Conservation (phyloP, 2,797 vertebrate species). For the Apogon hyalosoma region DNA sequence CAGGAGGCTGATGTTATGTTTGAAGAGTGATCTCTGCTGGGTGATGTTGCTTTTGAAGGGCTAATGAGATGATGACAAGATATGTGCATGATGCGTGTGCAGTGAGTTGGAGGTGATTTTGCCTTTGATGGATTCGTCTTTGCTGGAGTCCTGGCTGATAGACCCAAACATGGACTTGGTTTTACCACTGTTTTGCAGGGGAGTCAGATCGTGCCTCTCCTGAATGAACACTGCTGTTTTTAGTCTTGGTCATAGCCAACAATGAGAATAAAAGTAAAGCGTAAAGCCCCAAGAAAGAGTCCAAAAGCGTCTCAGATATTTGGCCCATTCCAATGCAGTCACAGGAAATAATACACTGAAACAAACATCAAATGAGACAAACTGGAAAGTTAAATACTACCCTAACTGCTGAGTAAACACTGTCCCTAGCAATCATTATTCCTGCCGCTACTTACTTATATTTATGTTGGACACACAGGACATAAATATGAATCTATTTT, state of each 20-base stretch:
- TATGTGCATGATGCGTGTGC: slow-evolving; percentile 44
- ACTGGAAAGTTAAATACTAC: slow-evolving; percentile 46
- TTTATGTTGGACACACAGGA: slow-evolving; percentile 74
- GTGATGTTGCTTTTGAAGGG: slow-evolving; percentile 59
- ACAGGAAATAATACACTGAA: slow-evolving; percentile 35
- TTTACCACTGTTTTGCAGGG: slow-evolving; percentile 23
- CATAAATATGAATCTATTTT: slow-evolving; percentile 69
- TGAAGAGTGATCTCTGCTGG: slow-evolving; percentile 60
- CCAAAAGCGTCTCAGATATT: slow-evolving; percentile 17
- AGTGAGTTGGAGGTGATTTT: slow-evolving; percentile 31
- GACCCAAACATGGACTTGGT: slow-evolving; percentile 64
- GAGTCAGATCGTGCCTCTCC: slow-evolving; percentile 22
- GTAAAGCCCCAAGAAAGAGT: slow-evolving; percentile 23
- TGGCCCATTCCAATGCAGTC: slow-evolving; percentile 43
- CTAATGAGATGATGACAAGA: slow-evolving; percentile 61
- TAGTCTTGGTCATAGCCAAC: not conserved
- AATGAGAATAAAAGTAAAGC: slow-evolving; percentile 11
- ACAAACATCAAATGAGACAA: slow-evolving; percentile 51
- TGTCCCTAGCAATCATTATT: slow-evolving; percentile 60
- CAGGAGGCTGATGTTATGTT: slow-evolving; percentile 48
- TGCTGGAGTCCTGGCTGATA: slow-evolving; percentile 26
- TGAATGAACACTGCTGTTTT: slow-evolving; percentile 40
- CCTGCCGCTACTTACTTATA: slow-evolving; percentile 67
- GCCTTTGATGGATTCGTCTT: slow-evolving; percentile 51
- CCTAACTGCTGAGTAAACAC: slow-evolving; percentile 71